These are phyloP conservation scores for Pandemis cinnamomeana DNA, from an alignment of 2,888 invertebrate genomes.

Conservation along the genomic window DNA sequence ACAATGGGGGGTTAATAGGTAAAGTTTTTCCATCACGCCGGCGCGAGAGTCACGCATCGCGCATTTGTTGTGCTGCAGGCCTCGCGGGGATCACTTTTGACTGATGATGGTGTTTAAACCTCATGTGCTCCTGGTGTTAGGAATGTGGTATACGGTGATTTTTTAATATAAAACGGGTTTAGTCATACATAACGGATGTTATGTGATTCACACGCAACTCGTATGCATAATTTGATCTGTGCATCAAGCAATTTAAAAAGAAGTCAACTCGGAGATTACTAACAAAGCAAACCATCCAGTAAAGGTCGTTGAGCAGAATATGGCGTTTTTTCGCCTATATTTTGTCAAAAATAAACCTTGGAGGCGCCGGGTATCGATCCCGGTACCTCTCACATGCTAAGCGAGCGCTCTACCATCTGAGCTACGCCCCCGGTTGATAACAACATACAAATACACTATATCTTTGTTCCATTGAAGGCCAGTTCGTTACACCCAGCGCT, in stretches of 20 bases:
- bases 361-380: conserved; percentile 85
- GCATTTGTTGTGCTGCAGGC: conserved; percentile 18
- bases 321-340: background rate
- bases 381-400: conserved; percentile 83
- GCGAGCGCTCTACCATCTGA: conserved; percentile 85
- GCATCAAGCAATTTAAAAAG: too few species aligned
- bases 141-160: conserved; percentile 1
- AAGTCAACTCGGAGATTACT: too few species aligned
- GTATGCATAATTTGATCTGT: too few species aligned
- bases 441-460: background rate
- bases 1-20: conserved; percentile 13
- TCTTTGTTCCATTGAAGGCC: background rate
- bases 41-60: conserved; percentile 31
- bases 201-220: too few species aligned
- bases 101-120: conserved; percentile 28
- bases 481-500: background rate
- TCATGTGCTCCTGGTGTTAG: conserved; percentile 23
- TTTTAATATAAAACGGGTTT: background rate
- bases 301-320: too few species aligned
- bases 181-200: too few species aligned
- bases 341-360: conserved; percentile 50
- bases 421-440: conserved; percentile 76
- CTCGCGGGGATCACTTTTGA: conserved; percentile 18
- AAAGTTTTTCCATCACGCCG: conserved; percentile 34
- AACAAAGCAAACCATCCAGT: too few species aligned